Evolutionary conservation across 2,113 vertebrate species (phyloP), one percentile per base, ranked within the genome.

Genomic region (Macquaria ambigua): DNA sequence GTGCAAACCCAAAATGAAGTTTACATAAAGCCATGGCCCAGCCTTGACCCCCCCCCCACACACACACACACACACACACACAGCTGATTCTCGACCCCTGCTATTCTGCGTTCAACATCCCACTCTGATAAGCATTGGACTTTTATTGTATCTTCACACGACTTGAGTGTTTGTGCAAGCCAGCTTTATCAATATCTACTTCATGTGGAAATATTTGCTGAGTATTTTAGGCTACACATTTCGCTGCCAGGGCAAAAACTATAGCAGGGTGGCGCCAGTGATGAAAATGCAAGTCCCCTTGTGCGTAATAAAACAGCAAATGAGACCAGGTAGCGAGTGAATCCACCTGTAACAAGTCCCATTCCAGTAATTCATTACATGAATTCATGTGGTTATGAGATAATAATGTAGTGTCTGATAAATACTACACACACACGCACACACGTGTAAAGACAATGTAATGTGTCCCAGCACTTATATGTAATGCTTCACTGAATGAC

Each of bases 181-280:
- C 59, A 9, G 53, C 18, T 83, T 81, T 64, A 69, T 80, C 43
- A 75, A 20, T 79, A 46, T 52, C 56, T 67, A 55, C 21, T 20
- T 16, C 28, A 56, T 56, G 66, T 46, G 59, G 58, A 67, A 59
- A 69, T 80, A 58, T 62, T 68, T 25, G n/a, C 15, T 15, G 8
- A n/a, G n/a, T 46, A 61, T 74, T 74, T 64, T 63, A 46, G 28
- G 56, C 25, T 25, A 39, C 21, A 58, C 7, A 53, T 67, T 69
- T 59, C 2, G 1, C 39, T 48, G n/a, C 31, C n/a, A 79, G 41
- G 14, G 12, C 1, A 25, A 46, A 55, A 56, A 28, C 23, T 41
- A 15, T 56, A n/a, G 18, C 37, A 74, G n/a, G 41, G 39, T 15
- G 18, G 3, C 3, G 6, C 20, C 11, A 37, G 37, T 37, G 37